These are phyloP conservation scores for Paradoxurus hermaphroditus DNA, from an alignment of 2,113 vertebrate species.

Conservation along the genomic window DNA sequence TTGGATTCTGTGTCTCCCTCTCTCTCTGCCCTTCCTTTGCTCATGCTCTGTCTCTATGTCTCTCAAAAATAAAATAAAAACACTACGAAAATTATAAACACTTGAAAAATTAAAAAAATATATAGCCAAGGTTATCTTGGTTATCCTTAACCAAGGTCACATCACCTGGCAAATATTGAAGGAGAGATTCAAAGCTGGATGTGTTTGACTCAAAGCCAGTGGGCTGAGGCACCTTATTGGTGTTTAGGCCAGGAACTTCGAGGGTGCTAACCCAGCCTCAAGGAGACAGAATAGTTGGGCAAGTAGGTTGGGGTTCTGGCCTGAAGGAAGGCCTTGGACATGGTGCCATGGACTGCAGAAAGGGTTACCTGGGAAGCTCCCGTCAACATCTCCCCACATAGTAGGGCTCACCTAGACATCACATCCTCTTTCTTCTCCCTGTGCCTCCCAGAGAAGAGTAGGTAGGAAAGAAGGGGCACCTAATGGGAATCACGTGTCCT, in stretches of 20 bases:
- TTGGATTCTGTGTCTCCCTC: too few species aligned
- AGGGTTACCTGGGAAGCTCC: background rate
- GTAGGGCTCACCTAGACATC: background rate
- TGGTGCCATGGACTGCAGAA: background rate
- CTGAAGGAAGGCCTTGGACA: background rate
- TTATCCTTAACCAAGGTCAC: background rate
- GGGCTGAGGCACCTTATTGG: background rate
- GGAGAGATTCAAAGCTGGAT: background rate
- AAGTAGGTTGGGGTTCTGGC: background rate
- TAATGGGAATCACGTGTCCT: constrained; percentile 24
- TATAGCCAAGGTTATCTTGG: too few species aligned
- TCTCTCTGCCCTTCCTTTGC: too few species aligned
- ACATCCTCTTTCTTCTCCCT: constrained; percentile 17
- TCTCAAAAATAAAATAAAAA: too few species aligned
- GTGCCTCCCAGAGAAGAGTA: background rate
- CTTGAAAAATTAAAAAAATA: background rate
- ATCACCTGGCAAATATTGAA: background rate
- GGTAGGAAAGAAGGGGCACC: background rate
- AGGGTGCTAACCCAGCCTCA: background rate
- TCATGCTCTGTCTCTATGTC: too few species aligned
- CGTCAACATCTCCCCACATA: background rate
- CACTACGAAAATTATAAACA: too few species aligned
- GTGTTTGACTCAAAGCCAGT: background rate
- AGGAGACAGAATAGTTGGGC: background rate
- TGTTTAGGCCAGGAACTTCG: background rate